Evolutionary conservation across 2,113 vertebrate species (phyloP), one percentile per base, ranked within the genome.

Genomic region (Scopus umbretta): DNA sequence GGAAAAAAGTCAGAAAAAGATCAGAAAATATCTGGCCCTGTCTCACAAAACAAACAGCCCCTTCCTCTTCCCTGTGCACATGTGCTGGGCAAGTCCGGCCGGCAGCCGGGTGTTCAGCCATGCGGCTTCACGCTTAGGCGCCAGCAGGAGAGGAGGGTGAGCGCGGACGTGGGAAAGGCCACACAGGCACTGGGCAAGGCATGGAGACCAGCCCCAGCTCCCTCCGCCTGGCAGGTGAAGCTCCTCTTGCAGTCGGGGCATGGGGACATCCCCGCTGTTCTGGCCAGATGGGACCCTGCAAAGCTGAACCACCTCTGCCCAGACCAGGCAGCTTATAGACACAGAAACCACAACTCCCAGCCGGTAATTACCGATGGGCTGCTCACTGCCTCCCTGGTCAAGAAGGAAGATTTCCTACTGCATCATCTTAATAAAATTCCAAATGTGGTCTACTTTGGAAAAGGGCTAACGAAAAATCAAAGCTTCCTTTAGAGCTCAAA

Each of bases 71-170:
- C 19, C 11, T 38, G 11, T 1, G 1, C 19, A 8, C 0, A 0
- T 29, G 8, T 80, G 23, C 42, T 22, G 53, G 17, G 8, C 0
- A 1, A 55, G 55, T 16, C 25, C 1, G 1, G 25, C 12, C 0
- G 0, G 62, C 2, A 5, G 55, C 8, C 0, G 2, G 13, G 20
- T 34, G 56, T 34, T 72, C 36, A 47, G 58, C 40, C 2, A 0
- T 25, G 58, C 53, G 16, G 52, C 50, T 59, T 86, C 11, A 6
- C 0, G 1, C 23, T 6, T 5, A 7, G 6, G 16, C 3, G 2
- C 12, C 26, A 11, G 53, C 29, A 55, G 56, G n/a, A 52, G 71
- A 59, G n/a, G 7, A 73, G 7, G 19, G 17, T 30, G n/a, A 25
- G 22, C 4, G 0, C 3, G 4, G 55, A 8, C 7, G 25, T 30